Base-by-base conservation (phyloP, 2,888 invertebrate genomes). In the Dastarcus helophoroides region DNA sequence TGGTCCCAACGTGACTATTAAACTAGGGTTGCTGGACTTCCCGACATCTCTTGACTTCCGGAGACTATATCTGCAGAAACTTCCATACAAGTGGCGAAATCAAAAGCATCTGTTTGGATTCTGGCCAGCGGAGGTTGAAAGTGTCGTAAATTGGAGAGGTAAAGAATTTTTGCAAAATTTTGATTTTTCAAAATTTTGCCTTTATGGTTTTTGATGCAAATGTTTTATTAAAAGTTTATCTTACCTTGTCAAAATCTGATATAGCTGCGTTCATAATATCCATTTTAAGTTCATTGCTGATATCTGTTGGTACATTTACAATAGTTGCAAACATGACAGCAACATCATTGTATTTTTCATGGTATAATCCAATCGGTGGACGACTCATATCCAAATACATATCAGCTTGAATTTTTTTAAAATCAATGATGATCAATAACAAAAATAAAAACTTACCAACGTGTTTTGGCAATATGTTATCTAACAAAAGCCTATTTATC, bases 311-410 rank as follows among this genome's bases (percentile, higher is more conserved):
- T 40, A 35, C 45, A 29, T 50, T 43, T 14, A 57, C 47, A 26
- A 95, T 74, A 0, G 91, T 85, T 0, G 95, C 95, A 61, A 95
- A 95, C 90, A 95, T 93, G 0, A 95, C 91, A 2, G 90, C 85
- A 0, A 91, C 90, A 46, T 80, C 77, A 31, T 79, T 77, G 53
- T 94, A 91, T 38, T 82, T 78, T 56, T 91, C 84, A 46, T 85
- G 83, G 32, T 48, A 56, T 56, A 93, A 93, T 41, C 86, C 84
- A 31, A 78, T 76, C 33, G 73, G 67, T 31, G 47, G 76, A 60
- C 78, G 69, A 38, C 72, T 73, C 37, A 76, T 64, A 43, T 82
- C 77, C 40, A 88, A 62, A 52, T 84, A 86, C 33, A 80, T 72
- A 53, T 83, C 78, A 25, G 85, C 86, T 85, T 55, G 32, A 51